These are phyloP conservation scores for Thalassophryne amazonica DNA, from an alignment of 2,797 vertebrate genomes.

Conservation along the genomic window DNA sequence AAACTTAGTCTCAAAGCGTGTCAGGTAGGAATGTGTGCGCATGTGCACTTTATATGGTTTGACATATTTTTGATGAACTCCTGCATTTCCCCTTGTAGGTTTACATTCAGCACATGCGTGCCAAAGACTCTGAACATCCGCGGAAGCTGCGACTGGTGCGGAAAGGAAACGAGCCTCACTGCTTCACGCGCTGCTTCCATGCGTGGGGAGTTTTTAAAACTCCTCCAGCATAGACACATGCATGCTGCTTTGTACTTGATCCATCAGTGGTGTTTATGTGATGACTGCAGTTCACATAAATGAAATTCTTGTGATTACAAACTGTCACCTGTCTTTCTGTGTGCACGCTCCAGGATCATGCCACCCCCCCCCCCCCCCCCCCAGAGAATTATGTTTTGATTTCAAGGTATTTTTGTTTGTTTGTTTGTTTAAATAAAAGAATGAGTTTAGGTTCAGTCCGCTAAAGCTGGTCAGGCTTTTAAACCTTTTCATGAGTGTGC, in stretches of 20 bases:
- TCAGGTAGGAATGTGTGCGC: constrained; percentile 79
- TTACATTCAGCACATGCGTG: constrained; percentile 96
- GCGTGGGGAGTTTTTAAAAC: constrained; percentile 93
- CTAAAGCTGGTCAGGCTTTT: too few relatives aligned
- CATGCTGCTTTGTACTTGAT: background rate
- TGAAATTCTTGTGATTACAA: too few relatives aligned
- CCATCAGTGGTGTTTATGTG: too few relatives aligned
- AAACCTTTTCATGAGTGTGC: background rate
- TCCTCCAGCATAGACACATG: constrained; percentile 72
- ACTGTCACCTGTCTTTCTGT: too few relatives aligned
- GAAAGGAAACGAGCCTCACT: constrained; percentile 93
- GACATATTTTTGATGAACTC: background rate
- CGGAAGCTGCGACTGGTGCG: constrained; percentile 93
- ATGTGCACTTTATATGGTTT: background rate
- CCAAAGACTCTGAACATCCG: constrained; percentile 84
- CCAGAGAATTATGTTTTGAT: too few relatives aligned
- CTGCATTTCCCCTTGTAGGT: constrained; percentile 76
- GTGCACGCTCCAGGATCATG: too few relatives aligned
- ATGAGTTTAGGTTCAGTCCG: too few relatives aligned
- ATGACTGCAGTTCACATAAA: too few relatives aligned
- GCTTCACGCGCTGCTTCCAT: constrained; percentile 96
- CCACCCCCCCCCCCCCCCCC: too few relatives aligned
- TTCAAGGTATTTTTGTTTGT: too few relatives aligned
- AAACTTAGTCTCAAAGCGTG: constrained; percentile 97
- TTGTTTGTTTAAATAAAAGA: too few relatives aligned